These are phyloP conservation scores for Leuciscus waleckii DNA, from an alignment of 2,797 vertebrate species.

Conservation along the genomic window DNA sequence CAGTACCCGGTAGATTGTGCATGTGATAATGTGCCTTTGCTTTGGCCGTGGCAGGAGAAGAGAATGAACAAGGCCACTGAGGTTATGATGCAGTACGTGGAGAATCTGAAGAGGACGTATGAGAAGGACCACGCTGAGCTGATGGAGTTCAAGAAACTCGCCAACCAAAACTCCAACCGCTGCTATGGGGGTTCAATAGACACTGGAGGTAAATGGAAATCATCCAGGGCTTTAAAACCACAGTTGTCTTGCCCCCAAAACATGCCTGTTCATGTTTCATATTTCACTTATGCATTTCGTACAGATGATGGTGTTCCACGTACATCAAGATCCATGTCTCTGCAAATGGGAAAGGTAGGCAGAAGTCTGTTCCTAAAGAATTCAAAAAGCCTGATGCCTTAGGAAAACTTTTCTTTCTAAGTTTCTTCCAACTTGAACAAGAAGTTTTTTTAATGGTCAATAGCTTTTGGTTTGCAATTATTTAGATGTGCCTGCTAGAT, in stretches of 20 bases:
- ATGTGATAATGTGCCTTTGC: background rate
- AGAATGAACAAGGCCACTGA: conserved; percentile 98
- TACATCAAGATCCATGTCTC: conserved; percentile 91
- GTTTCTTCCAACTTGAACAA: background rate
- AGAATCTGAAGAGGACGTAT: conserved; percentile 96
- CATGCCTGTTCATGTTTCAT: conserved; percentile 13
- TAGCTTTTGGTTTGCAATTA: background rate
- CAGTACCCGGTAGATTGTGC: background rate
- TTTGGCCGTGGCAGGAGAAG: conserved; percentile 84
- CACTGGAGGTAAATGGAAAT: conserved; percentile 73
- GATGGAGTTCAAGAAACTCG: conserved; percentile 97
- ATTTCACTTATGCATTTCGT: conserved; percentile 48
- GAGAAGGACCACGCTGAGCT: conserved; percentile 98
- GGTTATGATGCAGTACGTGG: conserved; percentile 99
- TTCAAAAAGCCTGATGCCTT: background rate
- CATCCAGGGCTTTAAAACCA: background rate
- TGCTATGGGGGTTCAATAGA: conserved; percentile 88
- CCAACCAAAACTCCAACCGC: conserved; percentile 96
- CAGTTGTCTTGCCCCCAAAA: background rate
- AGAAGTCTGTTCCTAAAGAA: background rate
- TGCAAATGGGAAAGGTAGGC: conserved; percentile 94
- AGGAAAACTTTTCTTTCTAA: no score
- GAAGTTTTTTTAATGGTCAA: background rate
- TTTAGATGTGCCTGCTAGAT: background rate
- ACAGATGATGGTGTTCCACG: conserved; percentile 94